A percentile compares a stretch with the other conserved stretches of the same genome.
Conservation (phyloP, 2,888 invertebrate genomes). For the Didymodactylos carnosus region DNA sequence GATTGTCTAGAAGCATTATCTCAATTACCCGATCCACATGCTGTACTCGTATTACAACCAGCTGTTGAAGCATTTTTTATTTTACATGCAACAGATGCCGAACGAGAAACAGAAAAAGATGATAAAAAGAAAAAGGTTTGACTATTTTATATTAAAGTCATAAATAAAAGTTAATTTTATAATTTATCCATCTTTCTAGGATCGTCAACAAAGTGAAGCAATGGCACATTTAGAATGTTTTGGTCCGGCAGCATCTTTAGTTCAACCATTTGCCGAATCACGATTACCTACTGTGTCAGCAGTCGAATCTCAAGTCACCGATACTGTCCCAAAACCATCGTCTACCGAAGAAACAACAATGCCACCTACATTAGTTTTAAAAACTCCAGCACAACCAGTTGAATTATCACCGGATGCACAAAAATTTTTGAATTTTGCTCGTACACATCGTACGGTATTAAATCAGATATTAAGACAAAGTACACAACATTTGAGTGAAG, state of each 20-base stretch:
- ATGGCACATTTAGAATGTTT: conserved; percentile 18
- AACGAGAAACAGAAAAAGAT: conserved; percentile 19
- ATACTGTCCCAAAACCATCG: background rate
- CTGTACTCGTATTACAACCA: conserved; percentile 62
- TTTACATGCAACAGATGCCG: conserved; percentile 50
- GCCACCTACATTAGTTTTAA: background rate
- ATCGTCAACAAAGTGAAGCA: conserved; percentile 15
- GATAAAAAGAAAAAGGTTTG: conserved; percentile 18
- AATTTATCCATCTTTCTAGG: conserved; percentile 20
- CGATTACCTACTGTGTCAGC: background rate
- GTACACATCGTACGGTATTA: conserved; percentile 56
- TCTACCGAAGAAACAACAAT: background rate
- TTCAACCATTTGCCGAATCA: too few species aligned
- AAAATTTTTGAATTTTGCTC: conserved; percentile 44
- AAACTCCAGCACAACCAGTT: background rate
- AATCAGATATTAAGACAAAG: conserved; percentile 64
- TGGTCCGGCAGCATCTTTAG: background rate
- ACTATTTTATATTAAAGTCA: too few species aligned
- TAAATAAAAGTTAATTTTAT: conserved; percentile 24
- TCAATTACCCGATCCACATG: conserved; percentile 58
- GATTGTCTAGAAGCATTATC: conserved; percentile 56
- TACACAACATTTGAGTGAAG: conserved; percentile 50
- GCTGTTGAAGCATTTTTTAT: conserved; percentile 75
- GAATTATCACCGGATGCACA: conserved; percentile 45
- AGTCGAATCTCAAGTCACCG: background rate